Base-by-base conservation (phyloP, 1,140 invertebrate species). In the Papilio dardanus region DNA sequence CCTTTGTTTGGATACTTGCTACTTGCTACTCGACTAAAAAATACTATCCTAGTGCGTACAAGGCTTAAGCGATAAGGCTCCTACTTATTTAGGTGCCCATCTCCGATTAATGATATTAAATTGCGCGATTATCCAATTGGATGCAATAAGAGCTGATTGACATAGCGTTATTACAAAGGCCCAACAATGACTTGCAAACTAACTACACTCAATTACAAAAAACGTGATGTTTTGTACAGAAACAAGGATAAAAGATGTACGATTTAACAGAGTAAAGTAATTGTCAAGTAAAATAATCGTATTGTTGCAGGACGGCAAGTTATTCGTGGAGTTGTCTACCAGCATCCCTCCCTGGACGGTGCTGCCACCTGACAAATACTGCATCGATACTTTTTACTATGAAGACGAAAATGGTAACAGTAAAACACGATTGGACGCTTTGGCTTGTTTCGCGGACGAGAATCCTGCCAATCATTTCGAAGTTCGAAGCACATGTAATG, bases 311-410 rank as follows among this genome's bases (percentile, higher is more conserved):
- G 87, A 90, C 79, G 90, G 90, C 3, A 79, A 82, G 1, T 75
- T 92, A 2, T 90, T 85, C 71, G 78, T 90, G 5, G 81, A 86
- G 24, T 37, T 85, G 10, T 79, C 81, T 0, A 69, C 71, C 16
- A 68, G 19, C 28, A 84, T 87, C 0, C 84, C 86, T 0, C 85
- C 86, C 0, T 88, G 80, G 81, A 77, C 76, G n/a, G 37, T 88
- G 4, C 68, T 73, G 1, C 69, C 46, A 0, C 84, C 87, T 0
- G 85, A 89, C 71, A 79, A 86, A 7, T 92, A 89, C 75, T 92
- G 90, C 71, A 80, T 92, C 1, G 90, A 92, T 65, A 90, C 83
- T 3, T 89, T 92, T 71, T 78, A 90, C 0, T 65, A 42, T 8
- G 77, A 85, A 33, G 77, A 84, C 14, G 58, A 62, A 8, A 74